A percentile compares a stretch with the other conserved stretches of the same genome.
Conservation (phyloP, 2,113 vertebrate genomes). For the Hippocampus abdominalis region DNA sequence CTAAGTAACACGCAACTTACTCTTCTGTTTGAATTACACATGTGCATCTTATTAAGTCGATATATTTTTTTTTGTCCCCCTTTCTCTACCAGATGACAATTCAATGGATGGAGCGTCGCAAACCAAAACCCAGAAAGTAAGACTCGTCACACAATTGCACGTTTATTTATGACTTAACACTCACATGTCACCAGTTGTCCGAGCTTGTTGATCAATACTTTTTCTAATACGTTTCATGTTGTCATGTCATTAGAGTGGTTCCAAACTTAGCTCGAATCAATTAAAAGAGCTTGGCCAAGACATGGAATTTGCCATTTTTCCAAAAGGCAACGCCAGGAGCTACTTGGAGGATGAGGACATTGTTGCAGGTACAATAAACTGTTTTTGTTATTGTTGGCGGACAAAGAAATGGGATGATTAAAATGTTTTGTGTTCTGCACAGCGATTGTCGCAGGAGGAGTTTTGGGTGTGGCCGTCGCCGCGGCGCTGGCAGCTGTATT, state of each 20-base stretch:
- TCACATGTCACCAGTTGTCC: not conserved
- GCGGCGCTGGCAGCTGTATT: conserved; percentile 72
- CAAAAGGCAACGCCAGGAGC: conserved; percentile 47
- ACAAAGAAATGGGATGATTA: not conserved
- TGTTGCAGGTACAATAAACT: conserved; percentile 69
- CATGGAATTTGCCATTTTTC: not conserved
- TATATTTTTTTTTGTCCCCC: too few relatives aligned
- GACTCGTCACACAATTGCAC: not conserved
- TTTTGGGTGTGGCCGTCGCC: conserved; percentile 75
- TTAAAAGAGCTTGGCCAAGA: not conserved
- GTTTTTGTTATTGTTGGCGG: not conserved
- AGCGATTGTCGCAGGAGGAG: conserved; percentile 82
- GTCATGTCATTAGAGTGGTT: conserved; percentile 20
- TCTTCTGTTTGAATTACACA: not conserved
- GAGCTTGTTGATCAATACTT: not conserved
- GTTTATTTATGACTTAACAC: not conserved
- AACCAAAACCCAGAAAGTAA: not conserved
- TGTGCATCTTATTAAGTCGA: not conserved
- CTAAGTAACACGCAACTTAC: not conserved
- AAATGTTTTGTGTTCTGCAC: conserved; percentile 13
- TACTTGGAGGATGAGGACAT: conserved; percentile 79
- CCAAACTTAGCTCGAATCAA: not conserved
- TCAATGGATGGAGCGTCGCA: not conserved
- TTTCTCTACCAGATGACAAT: not conserved
- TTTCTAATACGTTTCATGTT: not conserved